Evolutionary conservation across 2,113 vertebrate genomes (phyloP), one percentile per base, ranked within the genome.

Genomic region (Dryoscopus gambensis): DNA sequence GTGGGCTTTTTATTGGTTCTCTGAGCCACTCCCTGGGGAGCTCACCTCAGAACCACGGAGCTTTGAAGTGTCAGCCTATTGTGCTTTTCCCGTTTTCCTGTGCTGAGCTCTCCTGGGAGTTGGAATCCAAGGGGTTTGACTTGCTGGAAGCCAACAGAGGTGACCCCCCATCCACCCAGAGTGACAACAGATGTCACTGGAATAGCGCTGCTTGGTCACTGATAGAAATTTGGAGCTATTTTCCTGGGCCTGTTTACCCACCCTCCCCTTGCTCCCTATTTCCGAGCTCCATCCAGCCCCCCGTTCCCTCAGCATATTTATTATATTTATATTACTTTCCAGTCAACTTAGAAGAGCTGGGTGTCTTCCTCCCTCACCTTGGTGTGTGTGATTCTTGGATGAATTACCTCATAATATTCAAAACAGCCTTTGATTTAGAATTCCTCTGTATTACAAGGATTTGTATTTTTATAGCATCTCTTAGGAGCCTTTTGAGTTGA

Each of bases 401-500:
- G 70, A 88, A 78, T 70, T 31, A 18, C 56, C 35, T 78, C 68
- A 11, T 44, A 49, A 67, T 37, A 75, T 46, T 67, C 39, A 37
- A 60, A 84, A 18, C 3, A 30, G 35, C 24, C 44, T 71, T 78
- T 67, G 47, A 63, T 93, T 64, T 60, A 59, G 15, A 37, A 59
- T 75, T 73, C 23, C 42, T 84, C 24, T n/a, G 1, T 23, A 11
- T 59, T 23, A 33, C 59, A 57, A 39, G 11, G n/a, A 31, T 60
- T 83, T 8, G 3, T 24, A 8, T 85, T 89, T 96, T 94, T 91
- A 91, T 62, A 83, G 85, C 82, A 42, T 67, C 91, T 90, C 93
- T 93, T 77, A 93, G 79, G 82, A 91, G 63, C 70, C 71, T 74
- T 91, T 96, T 46, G 78, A 56, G 69, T 87, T 23, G 77, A 94